Percentiles rank a stretch among this genome's conserved stretches.
phyloP scores from a whole-genome alignment of 2,888 invertebrate genomes.

The Ommatoiulus sabulosus region DNA sequence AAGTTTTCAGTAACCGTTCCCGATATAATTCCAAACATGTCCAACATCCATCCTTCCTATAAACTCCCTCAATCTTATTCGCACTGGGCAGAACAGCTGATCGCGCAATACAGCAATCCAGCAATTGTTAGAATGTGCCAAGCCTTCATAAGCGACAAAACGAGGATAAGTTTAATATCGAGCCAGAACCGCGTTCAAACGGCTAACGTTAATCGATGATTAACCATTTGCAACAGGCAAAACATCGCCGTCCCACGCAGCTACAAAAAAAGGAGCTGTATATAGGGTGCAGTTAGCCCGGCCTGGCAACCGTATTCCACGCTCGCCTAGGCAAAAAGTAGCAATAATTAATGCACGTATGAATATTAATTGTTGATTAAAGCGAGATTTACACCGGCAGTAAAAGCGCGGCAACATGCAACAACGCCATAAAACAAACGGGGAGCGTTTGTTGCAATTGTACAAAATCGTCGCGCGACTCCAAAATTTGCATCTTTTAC shows the following conservation, averaged over 20 bases:
- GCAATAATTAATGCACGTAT: neutral
- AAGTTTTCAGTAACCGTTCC: too few relatives aligned
- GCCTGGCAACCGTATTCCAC: neutral
- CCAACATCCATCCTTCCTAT: too few relatives aligned
- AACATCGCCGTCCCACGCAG: neutral
- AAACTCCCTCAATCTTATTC: too few relatives aligned
- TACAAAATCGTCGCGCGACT: neutral
- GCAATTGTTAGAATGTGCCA: too few relatives aligned
- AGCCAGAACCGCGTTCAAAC: too few relatives aligned
- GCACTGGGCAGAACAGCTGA: too few relatives aligned
- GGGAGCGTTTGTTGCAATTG: neutral
- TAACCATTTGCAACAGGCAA: neutral
- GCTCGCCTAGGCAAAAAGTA: neutral
- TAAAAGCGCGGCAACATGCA: slow-evolving; percentile 19
- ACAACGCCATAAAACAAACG: neutral
- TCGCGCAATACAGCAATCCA: too few relatives aligned
- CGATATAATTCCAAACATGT: too few relatives aligned
- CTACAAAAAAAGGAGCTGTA: neutral
- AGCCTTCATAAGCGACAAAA: too few relatives aligned
- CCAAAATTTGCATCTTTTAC: neutral
- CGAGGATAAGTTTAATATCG: too few relatives aligned
- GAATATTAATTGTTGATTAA: slow-evolving; percentile 20
- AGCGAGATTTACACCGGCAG: neutral
- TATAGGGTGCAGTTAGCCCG: neutral
- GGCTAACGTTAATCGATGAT: neutral